These are phyloP conservation scores for Thomomys bottae DNA, from an alignment of 2,113 vertebrate species.

Conservation along the genomic window DNA sequence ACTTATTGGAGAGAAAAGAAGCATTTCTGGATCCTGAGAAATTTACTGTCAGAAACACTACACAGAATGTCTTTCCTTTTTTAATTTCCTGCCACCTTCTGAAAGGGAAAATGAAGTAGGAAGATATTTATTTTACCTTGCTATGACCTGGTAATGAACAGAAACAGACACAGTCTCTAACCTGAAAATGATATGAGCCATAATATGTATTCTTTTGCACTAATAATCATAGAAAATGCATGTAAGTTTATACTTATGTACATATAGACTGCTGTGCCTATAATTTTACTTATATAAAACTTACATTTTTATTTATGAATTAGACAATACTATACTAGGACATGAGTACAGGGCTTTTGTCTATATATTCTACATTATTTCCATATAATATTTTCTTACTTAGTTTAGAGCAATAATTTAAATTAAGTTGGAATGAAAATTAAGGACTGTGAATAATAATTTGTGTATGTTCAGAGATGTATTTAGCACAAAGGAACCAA, in stretches of 20 bases:
- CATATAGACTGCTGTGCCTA: background rate
- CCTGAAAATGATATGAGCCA: background rate
- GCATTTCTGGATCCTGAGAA: conserved; percentile 69
- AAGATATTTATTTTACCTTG: background rate
- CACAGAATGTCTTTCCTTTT: conserved; percentile 60
- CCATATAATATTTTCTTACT: background rate
- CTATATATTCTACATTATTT: background rate
- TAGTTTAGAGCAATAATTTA: background rate
- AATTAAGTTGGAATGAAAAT: conserved; percentile 11
- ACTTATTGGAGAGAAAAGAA: conserved; percentile 65
- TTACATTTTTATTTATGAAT: background rate
- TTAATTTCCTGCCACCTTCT: conserved; percentile 73
- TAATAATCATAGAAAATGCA: background rate
- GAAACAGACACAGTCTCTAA: conserved; percentile 13
- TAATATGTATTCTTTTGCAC: background rate
- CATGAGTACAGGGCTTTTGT: background rate
- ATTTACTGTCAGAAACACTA: conserved; percentile 70
- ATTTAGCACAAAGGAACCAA: background rate
- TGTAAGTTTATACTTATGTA: background rate
- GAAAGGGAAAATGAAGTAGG: conserved; percentile 49
- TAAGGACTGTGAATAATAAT: background rate
- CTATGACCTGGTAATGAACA: conserved; percentile 55
- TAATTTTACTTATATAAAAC: background rate
- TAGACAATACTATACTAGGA: background rate
- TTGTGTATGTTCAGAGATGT: background rate